Evolutionary conservation across 2,888 invertebrate species (phyloP), one percentile per base, ranked within the genome.

Genomic region (Cryptophagus acutangulus): DNA sequence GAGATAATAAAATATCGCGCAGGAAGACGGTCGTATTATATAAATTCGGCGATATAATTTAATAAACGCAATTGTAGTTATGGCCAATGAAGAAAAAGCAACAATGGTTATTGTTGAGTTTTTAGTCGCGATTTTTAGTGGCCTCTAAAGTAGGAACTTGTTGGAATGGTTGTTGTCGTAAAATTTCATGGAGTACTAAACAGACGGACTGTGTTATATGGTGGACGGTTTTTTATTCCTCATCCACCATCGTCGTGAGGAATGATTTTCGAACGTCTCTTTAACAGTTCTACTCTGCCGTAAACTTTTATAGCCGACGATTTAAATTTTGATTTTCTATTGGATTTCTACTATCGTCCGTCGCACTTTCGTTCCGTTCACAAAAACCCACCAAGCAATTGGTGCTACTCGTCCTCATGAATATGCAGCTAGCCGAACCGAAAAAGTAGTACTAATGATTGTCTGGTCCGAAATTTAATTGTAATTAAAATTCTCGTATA

Each of bases 171-270:
- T 60, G 51, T 60, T 48, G 63, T 64, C 65, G 59, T 67, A 65
- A 67, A 67, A 63, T 65, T 65, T 66, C 63, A 65, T 64, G 61
- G 60, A 56, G 61, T 57, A 65, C 59, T 65, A 66, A 66, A 66
- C 61, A 53, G 58, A 49, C 51, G 48, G 48, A 49, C 55, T 58
- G 61, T 56, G 61, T 62, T 61, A 58, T 61, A 61, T 49, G 58
- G 54, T 30, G 29, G 48, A 43, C 43, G 50, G 52, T 29, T 56
- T 55, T 58, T 53, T 37, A 45, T 46, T 51, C 49, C 46, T 42
- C 10, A 48, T 6, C 20, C 6, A 8, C 9, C 9, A 40, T 43
- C 31, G 49, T 47, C 49, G 52, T 47, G 45, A 43, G 48, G 52
- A 57, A 61, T 57, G 58, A 58, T 61, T 60, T 59, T 52, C 52